Evolutionary conservation across 2,113 vertebrate genomes (phyloP).

Genomic region (Thermophis baileyi): DNA sequence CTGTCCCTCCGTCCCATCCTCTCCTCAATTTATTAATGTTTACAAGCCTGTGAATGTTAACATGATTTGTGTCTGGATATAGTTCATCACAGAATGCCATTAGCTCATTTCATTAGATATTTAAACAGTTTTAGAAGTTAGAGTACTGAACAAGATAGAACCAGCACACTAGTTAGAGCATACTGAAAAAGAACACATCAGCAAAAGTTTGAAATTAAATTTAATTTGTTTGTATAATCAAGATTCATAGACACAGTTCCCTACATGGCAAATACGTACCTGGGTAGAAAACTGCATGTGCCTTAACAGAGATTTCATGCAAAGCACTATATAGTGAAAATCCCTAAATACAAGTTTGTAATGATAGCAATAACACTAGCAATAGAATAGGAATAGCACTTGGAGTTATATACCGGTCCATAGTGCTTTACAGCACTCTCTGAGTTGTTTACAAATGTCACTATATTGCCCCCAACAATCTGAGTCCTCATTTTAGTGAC

Average conservation of each 20-base stretch:
- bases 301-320: background rate
- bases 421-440: no score
- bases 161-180: background rate
- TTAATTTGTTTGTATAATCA: background rate
- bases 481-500: background rate
- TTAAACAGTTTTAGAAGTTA: conserved; percentile 50
- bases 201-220: conserved; percentile 12
- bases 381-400: background rate
- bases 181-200: conserved; percentile 42
- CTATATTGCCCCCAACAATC: no score
- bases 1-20: background rate
- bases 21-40: background rate
- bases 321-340: background rate
- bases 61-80: conserved; percentile 18
- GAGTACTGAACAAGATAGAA: conserved; percentile 35
- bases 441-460: no score
- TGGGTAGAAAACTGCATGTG: background rate
- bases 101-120: background rate
- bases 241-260: background rate
- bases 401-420: background rate
- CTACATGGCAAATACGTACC: background rate
- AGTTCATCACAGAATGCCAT: background rate
- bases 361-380: background rate
- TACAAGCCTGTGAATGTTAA: conserved; percentile 7
- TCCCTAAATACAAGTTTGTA: background rate